A percentile compares a stretch with the other conserved stretches of the same genome.
Conservation (phyloP, 2,888 invertebrate species). For the Gymnoscelis rufifasciata region DNA sequence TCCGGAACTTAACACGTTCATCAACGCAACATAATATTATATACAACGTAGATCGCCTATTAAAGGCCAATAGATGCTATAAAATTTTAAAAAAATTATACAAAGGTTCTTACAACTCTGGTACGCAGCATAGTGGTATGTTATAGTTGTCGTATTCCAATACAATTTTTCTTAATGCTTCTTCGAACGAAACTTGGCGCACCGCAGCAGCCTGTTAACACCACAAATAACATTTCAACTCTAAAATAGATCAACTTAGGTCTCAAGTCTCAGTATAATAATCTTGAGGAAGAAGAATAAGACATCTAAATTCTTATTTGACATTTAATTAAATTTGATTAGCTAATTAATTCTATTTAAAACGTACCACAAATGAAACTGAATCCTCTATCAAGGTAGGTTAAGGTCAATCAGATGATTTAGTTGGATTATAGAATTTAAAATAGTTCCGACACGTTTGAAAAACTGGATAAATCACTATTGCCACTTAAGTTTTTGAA, state of each 20-base stretch:
- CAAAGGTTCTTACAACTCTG: too few species aligned
- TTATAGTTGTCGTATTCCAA: constrained; percentile 28
- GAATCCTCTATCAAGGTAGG: constrained; percentile 62
- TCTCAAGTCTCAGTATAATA: constrained; percentile 14
- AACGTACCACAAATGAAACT: constrained; percentile 67
- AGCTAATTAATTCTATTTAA: constrained; percentile 62
- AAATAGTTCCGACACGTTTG: constrained; percentile 42
- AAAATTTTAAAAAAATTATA: too few species aligned
- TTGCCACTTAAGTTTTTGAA: constrained; percentile 37
- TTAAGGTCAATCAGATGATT: constrained; percentile 61
- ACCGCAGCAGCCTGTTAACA: constrained; percentile 45
- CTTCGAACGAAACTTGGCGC: constrained; percentile 17
- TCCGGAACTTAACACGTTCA: neutral
- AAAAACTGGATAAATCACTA: constrained; percentile 39
- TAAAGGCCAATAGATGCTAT: too few species aligned
- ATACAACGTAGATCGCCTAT: too few species aligned
- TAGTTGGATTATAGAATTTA: constrained; percentile 57
- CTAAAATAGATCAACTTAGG: constrained; percentile 59
- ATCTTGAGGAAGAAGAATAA: constrained; percentile 47
- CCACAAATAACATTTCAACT: constrained; percentile 55
- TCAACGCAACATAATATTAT: too few species aligned
- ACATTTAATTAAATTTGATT: constrained; percentile 69
- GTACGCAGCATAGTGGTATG: constrained; percentile 36
- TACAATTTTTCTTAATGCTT: constrained; percentile 24
- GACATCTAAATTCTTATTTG: constrained; percentile 58